phyloP scores from a whole-genome alignment of 1,140 invertebrate species.

The Magallana gigas region DNA sequence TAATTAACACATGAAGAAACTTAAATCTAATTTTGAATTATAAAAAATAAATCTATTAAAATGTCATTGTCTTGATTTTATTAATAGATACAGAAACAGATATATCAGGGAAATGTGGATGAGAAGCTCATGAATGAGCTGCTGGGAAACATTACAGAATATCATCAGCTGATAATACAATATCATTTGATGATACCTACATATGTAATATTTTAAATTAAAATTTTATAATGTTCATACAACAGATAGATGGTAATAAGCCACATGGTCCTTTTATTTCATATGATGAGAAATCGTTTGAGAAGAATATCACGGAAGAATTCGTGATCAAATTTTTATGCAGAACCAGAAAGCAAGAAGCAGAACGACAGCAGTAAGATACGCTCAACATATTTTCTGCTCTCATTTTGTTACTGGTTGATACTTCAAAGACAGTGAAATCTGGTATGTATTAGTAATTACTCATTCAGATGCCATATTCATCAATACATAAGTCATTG shows the following conservation, averaged over 20 bases:
- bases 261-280: conserved; percentile 16
- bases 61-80: background rate
- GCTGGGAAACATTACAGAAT: background rate
- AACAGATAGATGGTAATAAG: conserved; percentile 35
- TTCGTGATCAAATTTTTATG: conserved; percentile 37
- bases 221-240: background rate
- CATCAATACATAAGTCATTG: too few species aligned
- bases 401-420: conserved; percentile 28
- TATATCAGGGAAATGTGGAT: background rate
- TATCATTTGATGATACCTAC: too few species aligned
- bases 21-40: too few species aligned
- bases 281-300: conserved; percentile 40
- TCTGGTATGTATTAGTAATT: too few species aligned
- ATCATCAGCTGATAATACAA: background rate
- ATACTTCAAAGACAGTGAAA: background rate
- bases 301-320: conserved; percentile 47
- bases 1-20: too few species aligned
- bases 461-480: too few species aligned
- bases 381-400: conserved; percentile 24
- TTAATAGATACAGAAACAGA: background rate
- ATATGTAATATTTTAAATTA: too few species aligned
- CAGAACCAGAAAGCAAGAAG: conserved; percentile 47
- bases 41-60: too few species aligned
- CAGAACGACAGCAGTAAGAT: conserved; percentile 35
- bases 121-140: background rate